Evolutionary conservation across 2,888 invertebrate species (phyloP).

Genomic region (Hydroisotoma schaefferi): DNA sequence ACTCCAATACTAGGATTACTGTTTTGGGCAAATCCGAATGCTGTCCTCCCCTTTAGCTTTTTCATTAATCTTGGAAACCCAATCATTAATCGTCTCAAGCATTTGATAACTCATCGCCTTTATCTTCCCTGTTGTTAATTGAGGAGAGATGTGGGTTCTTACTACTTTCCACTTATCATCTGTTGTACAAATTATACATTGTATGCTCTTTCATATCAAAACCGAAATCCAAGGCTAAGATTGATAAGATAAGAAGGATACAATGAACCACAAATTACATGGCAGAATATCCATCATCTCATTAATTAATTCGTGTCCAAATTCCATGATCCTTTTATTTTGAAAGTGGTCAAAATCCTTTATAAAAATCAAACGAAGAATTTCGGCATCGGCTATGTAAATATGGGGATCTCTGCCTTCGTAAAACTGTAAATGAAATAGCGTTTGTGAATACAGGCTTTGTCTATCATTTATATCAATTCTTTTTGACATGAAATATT

Average conservation of each 20-base stretch:
- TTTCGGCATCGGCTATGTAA: slow-evolving; percentile 28
- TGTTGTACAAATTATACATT: slow-evolving; percentile 1
- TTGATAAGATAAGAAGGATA: neutral
- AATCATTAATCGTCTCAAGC: slow-evolving; percentile 26
- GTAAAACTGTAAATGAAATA: slow-evolving; percentile 20
- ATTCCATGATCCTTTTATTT: slow-evolving; percentile 27
- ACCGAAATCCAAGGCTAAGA: neutral
- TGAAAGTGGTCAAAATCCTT: slow-evolving; percentile 41
- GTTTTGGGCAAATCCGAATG: neutral
- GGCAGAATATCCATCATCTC: slow-evolving; percentile 39
- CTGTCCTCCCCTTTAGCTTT: neutral
- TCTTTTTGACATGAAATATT: neutral
- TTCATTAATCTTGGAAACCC: neutral
- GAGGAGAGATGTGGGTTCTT: slow-evolving; percentile 21
- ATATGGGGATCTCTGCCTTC: slow-evolving; percentile 32
- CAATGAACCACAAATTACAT: slow-evolving; percentile 18
- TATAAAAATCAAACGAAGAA: slow-evolving; percentile 29
- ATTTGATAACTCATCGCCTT: slow-evolving; percentile 32
- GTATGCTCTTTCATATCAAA: neutral
- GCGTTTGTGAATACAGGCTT: neutral
- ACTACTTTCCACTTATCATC: slow-evolving; percentile 40
- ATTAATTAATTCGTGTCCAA: slow-evolving; percentile 28
- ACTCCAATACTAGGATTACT: neutral
- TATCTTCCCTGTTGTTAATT: slow-evolving; percentile 38
- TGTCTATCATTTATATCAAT: neutral